Percentiles rank a stretch among this genome's conserved stretches.
These are phyloP conservation scores for Lepidostoma basale DNA, from an alignment of 1,140 invertebrate genomes.

Conservation along the genomic window DNA sequence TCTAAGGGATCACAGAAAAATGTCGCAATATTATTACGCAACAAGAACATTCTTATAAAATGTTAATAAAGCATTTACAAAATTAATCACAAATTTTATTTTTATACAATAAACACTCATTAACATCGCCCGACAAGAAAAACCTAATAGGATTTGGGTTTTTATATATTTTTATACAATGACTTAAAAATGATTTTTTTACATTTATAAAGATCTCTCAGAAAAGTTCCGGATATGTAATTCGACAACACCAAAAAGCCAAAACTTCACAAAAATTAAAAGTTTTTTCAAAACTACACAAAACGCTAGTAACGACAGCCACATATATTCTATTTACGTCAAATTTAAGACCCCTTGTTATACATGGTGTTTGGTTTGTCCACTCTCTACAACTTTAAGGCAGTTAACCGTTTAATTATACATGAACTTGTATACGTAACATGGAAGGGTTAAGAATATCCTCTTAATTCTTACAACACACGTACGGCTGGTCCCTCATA, in stretches of 20 bases:
- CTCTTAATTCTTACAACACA: too few species aligned
- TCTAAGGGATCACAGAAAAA: conserved; percentile 45
- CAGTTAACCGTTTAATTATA: too few species aligned
- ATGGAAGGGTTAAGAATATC: too few species aligned
- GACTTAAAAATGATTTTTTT: not conserved
- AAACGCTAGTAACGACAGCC: not conserved
- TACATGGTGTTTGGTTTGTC: not conserved
- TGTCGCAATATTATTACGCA: conserved; percentile 30
- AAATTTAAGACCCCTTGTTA: conserved; percentile 7
- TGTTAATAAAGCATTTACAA: not conserved
- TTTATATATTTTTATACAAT: not conserved
- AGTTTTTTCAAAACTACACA: conserved; percentile 3
- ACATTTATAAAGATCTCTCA: not conserved
- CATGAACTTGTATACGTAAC: too few species aligned
- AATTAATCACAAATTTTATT: conserved; percentile 12
- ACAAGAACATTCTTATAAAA: conserved; percentile 20
- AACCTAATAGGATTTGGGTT: conserved; percentile 12
- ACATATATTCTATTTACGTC: not conserved
- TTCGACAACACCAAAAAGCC: conserved; percentile 8
- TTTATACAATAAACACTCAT: not conserved
- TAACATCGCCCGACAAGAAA: not conserved
- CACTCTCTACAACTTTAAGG: not conserved
- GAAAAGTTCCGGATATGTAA: conserved; percentile 5
- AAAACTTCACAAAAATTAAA: conserved; percentile 9
- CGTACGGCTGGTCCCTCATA: not conserved